Percentiles rank a stretch among this genome's conserved stretches.
Conservation (phyloP, 2,888 invertebrate species). For the Diplazon laetatorius region DNA sequence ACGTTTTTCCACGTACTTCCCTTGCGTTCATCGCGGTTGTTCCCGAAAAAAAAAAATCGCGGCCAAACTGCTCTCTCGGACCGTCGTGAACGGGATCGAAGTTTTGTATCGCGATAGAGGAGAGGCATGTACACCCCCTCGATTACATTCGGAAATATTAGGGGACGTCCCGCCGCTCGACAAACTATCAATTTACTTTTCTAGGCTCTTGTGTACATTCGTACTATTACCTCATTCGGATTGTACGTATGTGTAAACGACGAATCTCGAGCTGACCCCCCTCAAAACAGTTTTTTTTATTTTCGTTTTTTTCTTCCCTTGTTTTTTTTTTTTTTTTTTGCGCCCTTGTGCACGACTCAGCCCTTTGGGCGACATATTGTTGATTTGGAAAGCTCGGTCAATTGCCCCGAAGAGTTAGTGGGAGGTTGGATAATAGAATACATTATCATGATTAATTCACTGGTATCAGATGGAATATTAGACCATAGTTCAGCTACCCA, state of each 20-base stretch:
- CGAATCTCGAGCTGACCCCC: conserved; percentile 27
- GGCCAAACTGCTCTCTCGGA: conserved; percentile 42
- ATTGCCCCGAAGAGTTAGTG: conserved; percentile 50
- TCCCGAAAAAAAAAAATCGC: conserved; percentile 61
- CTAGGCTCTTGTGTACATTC: conserved; percentile 58
- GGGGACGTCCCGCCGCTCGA: conserved; percentile 82
- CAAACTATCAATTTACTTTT: conserved; percentile 82
- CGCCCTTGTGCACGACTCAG: conserved; percentile 14
- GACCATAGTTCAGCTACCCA: background rate
- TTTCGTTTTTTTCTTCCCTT: background rate
- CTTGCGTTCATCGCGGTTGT: conserved; percentile 55
- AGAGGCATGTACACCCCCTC: conserved; percentile 78
- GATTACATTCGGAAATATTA: conserved; percentile 83
- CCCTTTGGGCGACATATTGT: conserved; percentile 53
- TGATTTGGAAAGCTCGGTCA: conserved; percentile 30
- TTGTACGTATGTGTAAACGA: conserved; percentile 56
- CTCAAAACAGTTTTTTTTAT: conserved; percentile 14
- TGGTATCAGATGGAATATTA: background rate
- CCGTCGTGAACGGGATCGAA: conserved; percentile 58
- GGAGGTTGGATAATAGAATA: conserved; percentile 8
- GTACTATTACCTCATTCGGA: conserved; percentile 45
- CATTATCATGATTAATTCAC: conserved; percentile 7
- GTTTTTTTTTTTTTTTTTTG: conserved; percentile 1
- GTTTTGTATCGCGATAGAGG: conserved; percentile 54
- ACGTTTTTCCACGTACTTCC: conserved; percentile 58